Evolutionary conservation across 2,888 invertebrate species (phyloP).

Genomic region (Lypha dubia): DNA sequence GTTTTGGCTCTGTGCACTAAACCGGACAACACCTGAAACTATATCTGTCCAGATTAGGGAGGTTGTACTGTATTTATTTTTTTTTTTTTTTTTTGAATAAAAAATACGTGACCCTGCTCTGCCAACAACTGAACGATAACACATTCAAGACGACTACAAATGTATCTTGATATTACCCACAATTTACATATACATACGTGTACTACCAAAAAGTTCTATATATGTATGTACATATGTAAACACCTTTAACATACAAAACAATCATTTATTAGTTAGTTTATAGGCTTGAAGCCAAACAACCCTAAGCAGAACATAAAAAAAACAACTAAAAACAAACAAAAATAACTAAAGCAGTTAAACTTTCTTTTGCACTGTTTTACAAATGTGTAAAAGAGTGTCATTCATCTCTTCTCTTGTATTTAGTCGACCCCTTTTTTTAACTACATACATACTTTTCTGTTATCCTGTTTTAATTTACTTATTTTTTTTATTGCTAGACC

Average conservation of each 20-base stretch:
- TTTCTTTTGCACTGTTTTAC: not conserved
- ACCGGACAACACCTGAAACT: no score
- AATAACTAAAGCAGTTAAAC: slow-evolving; percentile 26
- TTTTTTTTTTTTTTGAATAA: slow-evolving; percentile 12
- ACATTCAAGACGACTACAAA: no score
- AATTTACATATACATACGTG: slow-evolving; percentile 31
- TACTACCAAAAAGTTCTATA: not conserved
- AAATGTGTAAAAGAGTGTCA: slow-evolving; percentile 21
- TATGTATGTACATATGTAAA: no score
- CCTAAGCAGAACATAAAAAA: no score
- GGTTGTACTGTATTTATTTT: no score
- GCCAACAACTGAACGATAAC: slow-evolving; percentile 48
- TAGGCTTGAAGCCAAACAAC: slow-evolving; percentile 34
- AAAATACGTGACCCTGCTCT: slow-evolving; percentile 67
- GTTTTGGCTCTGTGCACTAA: no score
- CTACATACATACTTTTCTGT: not conserved
- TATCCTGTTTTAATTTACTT: slow-evolving; percentile 40
- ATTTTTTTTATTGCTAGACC: slow-evolving; percentile 54
- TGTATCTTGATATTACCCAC: not conserved
- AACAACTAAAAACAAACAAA: slow-evolving; percentile 32
- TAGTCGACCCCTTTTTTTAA: not conserved
- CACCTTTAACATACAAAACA: slow-evolving; percentile 29
- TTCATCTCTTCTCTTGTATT: not conserved
- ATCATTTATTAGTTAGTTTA: slow-evolving; percentile 17
- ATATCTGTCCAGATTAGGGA: no score